phyloP scores from a whole-genome alignment of 2,797 vertebrate species.

The Enteromius trimaculatus region DNA sequence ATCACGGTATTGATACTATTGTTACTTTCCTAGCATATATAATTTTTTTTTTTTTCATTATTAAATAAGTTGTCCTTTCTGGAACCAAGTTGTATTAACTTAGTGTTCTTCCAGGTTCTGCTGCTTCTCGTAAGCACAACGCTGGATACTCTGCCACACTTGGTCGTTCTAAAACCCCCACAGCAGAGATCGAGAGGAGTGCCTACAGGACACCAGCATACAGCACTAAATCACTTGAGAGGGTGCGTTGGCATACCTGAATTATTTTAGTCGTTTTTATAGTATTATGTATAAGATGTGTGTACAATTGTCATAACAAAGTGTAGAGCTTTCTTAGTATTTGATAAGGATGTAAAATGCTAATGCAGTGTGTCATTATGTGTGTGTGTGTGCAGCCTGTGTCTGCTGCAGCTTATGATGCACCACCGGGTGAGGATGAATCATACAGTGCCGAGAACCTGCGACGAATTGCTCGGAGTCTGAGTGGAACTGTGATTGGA shows the following conservation, averaged over 20 bases:
- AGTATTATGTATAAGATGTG: not conserved
- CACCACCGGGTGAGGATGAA: slow-evolving; percentile 72
- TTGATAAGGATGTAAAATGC: slow-evolving; percentile 32
- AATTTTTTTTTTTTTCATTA: too few relatives aligned
- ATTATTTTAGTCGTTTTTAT: not conserved
- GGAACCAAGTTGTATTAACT: not conserved
- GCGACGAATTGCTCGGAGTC: slow-evolving; percentile 82
- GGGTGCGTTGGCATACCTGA: slow-evolving; percentile 60
- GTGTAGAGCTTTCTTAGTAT: not conserved
- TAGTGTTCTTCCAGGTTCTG: slow-evolving; percentile 49
- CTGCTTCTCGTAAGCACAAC: slow-evolving; percentile 73
- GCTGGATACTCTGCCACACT: slow-evolving; percentile 61
- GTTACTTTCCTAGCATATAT: too few relatives aligned
- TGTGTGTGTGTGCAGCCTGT: slow-evolving; percentile 37
- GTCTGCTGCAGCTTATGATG: slow-evolving; percentile 28
- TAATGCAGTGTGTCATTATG: slow-evolving; percentile 6
- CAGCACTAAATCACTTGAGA: slow-evolving; percentile 51
- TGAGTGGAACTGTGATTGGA: slow-evolving; percentile 82
- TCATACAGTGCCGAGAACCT: slow-evolving; percentile 89
- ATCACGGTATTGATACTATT: too few relatives aligned
- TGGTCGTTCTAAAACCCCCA: slow-evolving; percentile 87
- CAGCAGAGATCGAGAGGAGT: slow-evolving; percentile 86
- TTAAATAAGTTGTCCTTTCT: not conserved
- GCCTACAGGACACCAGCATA: slow-evolving; percentile 76
- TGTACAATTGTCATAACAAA: slow-evolving; percentile 20